phyloP scores from a whole-genome alignment of 2,888 invertebrate genomes.

The Ectobius pallidus region DNA sequence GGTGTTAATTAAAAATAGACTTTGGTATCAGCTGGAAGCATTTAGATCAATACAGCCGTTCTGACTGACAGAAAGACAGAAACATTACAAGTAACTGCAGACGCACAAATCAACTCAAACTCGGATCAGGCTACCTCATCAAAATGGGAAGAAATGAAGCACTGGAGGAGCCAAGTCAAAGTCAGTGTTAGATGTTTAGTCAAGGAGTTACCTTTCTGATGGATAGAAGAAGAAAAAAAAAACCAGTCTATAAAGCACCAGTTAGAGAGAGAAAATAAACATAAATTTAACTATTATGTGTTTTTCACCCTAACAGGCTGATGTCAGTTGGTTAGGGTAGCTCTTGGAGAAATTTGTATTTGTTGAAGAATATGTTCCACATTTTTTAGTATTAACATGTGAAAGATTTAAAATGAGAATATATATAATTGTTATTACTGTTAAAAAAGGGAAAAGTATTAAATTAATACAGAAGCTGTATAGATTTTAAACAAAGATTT shows the following conservation, averaged over 20 bases:
- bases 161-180: background rate
- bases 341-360: constrained; percentile 20
- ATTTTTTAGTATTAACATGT: constrained; percentile 27
- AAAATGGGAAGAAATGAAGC: background rate
- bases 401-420: constrained; percentile 13
- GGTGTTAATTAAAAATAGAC: constrained; percentile 5
- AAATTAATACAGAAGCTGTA: constrained; percentile 29
- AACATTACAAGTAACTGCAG: constrained; percentile 4
- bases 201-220: constrained; percentile 12
- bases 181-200: constrained; percentile 22
- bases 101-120: constrained; percentile 16
- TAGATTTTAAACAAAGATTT: constrained; percentile 32
- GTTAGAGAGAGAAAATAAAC: background rate
- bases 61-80: constrained; percentile 11
- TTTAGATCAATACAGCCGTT: constrained; percentile 11
- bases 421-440: constrained; percentile 36
- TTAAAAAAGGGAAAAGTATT: constrained; percentile 22
- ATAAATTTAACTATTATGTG: background rate
- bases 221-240: constrained; percentile 1
- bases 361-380: constrained; percentile 33
- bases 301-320: constrained; percentile 2
- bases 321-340: background rate
- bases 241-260: too few relatives aligned
- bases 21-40: background rate
- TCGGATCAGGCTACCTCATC: background rate